Evolutionary conservation across 2,113 vertebrate species (phyloP).

Genomic region (Microcebus tavaratra): DNA sequence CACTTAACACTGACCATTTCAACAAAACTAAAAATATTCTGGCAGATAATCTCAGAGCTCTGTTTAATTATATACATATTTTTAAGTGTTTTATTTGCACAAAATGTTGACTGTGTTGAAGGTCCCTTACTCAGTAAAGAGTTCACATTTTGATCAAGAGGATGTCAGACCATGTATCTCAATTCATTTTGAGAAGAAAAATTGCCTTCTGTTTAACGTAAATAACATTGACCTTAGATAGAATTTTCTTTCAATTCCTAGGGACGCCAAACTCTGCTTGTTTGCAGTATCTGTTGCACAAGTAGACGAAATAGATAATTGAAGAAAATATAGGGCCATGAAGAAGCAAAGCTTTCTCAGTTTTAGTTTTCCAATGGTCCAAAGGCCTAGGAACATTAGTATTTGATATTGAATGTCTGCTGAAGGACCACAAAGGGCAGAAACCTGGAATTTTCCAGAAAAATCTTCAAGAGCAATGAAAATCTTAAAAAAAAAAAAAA

Average conservation of each 20-base stretch:
- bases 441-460: constrained; percentile 23
- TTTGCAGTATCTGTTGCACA: constrained; percentile 63
- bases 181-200: constrained; percentile 66
- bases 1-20: background rate
- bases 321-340: constrained; percentile 69
- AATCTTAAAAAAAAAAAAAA: background rate
- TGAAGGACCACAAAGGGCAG: constrained; percentile 54
- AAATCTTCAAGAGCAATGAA: constrained; percentile 7
- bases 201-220: constrained; percentile 78
- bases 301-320: constrained; percentile 64
- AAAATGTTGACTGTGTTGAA: constrained; percentile 45
- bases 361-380: constrained; percentile 39
- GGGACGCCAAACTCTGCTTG: constrained; percentile 75
- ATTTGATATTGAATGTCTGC: constrained; percentile 41
- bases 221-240: constrained; percentile 74
- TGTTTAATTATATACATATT: constrained; percentile 32
- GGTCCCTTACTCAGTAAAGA: constrained; percentile 57
- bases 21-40: background rate
- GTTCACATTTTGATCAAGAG: constrained; percentile 55
- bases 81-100: constrained; percentile 38
- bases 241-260: constrained; percentile 84
- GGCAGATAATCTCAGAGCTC: background rate
- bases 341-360: constrained; percentile 76
- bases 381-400: background rate
- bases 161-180: constrained; percentile 49